These are phyloP conservation scores for Alviniconcha marisindica DNA, from an alignment of 1,140 invertebrate species.

Conservation along the genomic window DNA sequence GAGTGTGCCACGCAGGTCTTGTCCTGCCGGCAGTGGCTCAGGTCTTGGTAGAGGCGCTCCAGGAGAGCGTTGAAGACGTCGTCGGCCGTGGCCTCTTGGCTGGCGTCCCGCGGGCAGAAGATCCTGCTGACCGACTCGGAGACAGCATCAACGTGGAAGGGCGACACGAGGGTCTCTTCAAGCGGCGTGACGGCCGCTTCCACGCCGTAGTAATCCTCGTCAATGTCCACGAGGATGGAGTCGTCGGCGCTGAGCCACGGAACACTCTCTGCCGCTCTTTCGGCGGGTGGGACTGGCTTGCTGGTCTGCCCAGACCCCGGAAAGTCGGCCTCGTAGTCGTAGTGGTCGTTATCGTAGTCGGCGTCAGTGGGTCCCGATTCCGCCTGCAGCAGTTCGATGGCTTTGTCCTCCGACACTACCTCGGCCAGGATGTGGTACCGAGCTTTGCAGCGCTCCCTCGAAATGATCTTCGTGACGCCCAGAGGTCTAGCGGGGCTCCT, in stretches of 20 bases:
- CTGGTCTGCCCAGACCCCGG: background rate
- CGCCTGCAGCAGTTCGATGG: slow-evolving; percentile 29
- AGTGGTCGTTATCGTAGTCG: background rate
- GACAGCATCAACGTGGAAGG: background rate
- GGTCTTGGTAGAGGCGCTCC: background rate
- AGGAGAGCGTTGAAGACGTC: slow-evolving; percentile 12
- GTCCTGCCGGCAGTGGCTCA: background rate
- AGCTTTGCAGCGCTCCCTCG: background rate
- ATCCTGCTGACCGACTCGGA: slow-evolving; percentile 4
- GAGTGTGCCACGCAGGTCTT: background rate
- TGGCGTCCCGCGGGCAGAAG: slow-evolving; percentile 19
- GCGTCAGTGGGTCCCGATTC: slow-evolving; percentile 24
- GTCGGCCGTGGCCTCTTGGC: slow-evolving; percentile 15
- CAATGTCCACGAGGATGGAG: slow-evolving; percentile 65
- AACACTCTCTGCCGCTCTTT: background rate
- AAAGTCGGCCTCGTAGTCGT: background rate
- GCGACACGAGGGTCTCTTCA: slow-evolving; percentile 14
- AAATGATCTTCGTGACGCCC: background rate
- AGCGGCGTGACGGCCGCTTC: slow-evolving; percentile 54
- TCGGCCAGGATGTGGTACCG: slow-evolving; percentile 13
- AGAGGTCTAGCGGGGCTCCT: background rate
- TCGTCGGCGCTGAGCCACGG: slow-evolving; percentile 39
- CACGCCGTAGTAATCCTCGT: slow-evolving; percentile 69
- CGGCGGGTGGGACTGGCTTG: background rate
- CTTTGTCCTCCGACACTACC: slow-evolving; percentile 41